A percentile compares a stretch with the other conserved stretches of the same genome.
Evolutionary conservation across 2,113 vertebrate species (phyloP).

Genomic region (Sinocyclocheilus anophthalmus): DNA sequence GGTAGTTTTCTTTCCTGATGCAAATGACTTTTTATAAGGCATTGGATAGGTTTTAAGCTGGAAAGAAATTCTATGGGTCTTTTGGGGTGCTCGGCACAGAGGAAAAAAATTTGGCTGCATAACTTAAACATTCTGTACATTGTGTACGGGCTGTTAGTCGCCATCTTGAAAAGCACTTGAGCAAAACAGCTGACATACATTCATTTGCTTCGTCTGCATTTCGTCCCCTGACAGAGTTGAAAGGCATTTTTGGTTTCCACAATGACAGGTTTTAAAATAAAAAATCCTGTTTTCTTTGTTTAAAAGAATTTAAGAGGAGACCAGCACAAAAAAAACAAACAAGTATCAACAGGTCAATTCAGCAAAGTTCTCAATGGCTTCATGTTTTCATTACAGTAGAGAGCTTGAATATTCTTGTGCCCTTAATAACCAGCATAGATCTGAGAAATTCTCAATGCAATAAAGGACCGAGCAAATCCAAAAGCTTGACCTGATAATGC

Average conservation of each 20-base stretch:
- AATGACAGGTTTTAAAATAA: slow-evolving; percentile 2
- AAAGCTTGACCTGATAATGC: neutral
- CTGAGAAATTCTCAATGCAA: neutral
- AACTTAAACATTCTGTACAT: slow-evolving; percentile 21
- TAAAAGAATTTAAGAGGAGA: neutral
- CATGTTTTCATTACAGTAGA: slow-evolving; percentile 10
- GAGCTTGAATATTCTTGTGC: slow-evolving; percentile 15
- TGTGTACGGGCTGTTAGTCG: neutral
- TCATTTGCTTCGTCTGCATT: neutral
- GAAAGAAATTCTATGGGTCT: slow-evolving; percentile 10
- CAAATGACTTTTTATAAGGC: slow-evolving; percentile 35
- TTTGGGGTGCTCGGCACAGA: slow-evolving; percentile 1
- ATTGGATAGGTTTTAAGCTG: slow-evolving; percentile 15
- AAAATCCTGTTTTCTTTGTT: neutral
- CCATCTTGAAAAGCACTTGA: slow-evolving; percentile 31
- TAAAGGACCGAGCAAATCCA: neutral
- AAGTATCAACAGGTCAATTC: neutral
- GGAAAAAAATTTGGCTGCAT: neutral
- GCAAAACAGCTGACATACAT: slow-evolving; percentile 29
- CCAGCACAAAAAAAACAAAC: neutral
- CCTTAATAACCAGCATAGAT: slow-evolving; percentile 12
- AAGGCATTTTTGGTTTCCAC: slow-evolving; percentile 37
- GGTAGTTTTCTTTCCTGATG: slow-evolving; percentile 30
- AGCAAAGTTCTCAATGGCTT: slow-evolving; percentile 47
- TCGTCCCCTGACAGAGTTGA: neutral